Evolutionary conservation across 2,888 invertebrate genomes (phyloP), one percentile per base, ranked within the genome.

Genomic region (Eurois occulta): DNA sequence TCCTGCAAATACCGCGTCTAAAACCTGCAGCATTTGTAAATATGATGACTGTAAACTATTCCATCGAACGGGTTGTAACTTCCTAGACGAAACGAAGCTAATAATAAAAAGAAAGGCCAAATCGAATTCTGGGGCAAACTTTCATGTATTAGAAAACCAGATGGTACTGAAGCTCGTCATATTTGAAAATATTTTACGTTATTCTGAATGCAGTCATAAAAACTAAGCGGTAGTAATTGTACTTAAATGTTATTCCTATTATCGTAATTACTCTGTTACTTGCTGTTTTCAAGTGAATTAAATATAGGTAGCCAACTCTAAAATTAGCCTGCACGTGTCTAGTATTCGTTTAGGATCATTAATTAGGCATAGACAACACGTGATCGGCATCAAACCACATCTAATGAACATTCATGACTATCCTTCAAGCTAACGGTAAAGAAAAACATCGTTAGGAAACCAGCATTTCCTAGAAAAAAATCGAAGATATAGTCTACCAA

Each of bases 291-390:
- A 28, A 38, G 16, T 38, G 21, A 75, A 75, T 66, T 66, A 24
- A 66, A 48, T 55, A 38, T 13, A n/a, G 28, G 24, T 18, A 28
- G 38, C 28, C 32, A 67, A 38, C 2, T n/a, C 52, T 70, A 70
- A 78, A 80, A 71, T 62, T 67, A 68, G 21, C 43, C 41, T 67
- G 67, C 67, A 48, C 71, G 71, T 81, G 83, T 38, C 24, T 65
- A 78, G n/a, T 16, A 83, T 78, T 83, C 83, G 52, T 66, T 80
- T n/a, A 77, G 58, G 60, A 68, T 78, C 52, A 78, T 71, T 79
- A 71, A 60, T 35, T 58, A 35, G 38, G 35, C 41, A 64, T 72
- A 80, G 62, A 48, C 43, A 41, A 80, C 55, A 67, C 55, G 67
- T 64, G 48, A 32, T 72, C 28, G 55, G 67, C 35, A 71, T 84